Evolutionary conservation across 2,888 invertebrate species (phyloP).

Genomic region (Tillus elongatus): DNA sequence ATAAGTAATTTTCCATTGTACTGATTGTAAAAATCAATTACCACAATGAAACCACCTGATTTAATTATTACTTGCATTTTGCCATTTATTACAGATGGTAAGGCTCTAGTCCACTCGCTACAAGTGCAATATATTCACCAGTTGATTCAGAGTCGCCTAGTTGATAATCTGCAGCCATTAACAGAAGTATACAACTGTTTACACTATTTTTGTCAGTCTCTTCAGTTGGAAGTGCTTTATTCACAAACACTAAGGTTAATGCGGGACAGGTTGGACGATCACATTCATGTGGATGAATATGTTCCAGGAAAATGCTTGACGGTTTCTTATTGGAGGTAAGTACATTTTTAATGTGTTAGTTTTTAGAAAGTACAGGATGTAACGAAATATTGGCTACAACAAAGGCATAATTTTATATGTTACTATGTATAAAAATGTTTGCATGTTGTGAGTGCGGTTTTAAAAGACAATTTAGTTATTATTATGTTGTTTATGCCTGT

Average conservation of each 20-base stretch:
- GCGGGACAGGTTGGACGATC: slow-evolving; percentile 78
- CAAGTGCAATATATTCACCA: slow-evolving; percentile 92
- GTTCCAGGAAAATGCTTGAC: slow-evolving; percentile 78
- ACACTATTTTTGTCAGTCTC: slow-evolving; percentile 88
- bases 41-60: too few relatives aligned
- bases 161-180: slow-evolving; percentile 69
- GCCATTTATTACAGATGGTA: slow-evolving; percentile 62
- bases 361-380: too few relatives aligned
- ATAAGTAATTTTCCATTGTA: too few relatives aligned
- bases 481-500: too few relatives aligned
- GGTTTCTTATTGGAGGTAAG: slow-evolving; percentile 90
- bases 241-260: slow-evolving; percentile 83
- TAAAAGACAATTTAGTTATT: too few relatives aligned
- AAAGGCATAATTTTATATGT: too few relatives aligned
- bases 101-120: slow-evolving; percentile 86
- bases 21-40: too few relatives aligned
- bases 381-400: too few relatives aligned
- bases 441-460: too few relatives aligned
- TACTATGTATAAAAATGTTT: too few relatives aligned
- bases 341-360: slow-evolving; percentile 6
- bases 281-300: slow-evolving; percentile 85
- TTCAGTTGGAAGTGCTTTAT: slow-evolving; percentile 85
- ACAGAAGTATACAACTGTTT: slow-evolving; percentile 76
- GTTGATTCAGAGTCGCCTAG: slow-evolving; percentile 81
- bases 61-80: background rate